phyloP scores from a whole-genome alignment of 1,140 invertebrate species.

The Bombus impatiens region DNA sequence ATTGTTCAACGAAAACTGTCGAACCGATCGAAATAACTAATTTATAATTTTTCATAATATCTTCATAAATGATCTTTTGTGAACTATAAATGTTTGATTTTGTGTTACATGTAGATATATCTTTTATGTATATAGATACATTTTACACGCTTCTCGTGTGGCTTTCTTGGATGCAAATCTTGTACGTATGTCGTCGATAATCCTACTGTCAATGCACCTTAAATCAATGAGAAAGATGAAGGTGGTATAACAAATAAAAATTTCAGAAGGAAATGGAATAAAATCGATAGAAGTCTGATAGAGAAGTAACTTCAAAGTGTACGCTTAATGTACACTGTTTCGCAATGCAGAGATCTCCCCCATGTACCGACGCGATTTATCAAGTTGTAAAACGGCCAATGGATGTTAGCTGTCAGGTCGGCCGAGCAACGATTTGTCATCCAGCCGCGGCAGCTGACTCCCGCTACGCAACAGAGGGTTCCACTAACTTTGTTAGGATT shows the following conservation, averaged over 20 bases:
- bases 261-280: not conserved
- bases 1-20: too few species aligned
- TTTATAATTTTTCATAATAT: too few species aligned
- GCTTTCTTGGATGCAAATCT: too few species aligned
- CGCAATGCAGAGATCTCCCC: constrained; percentile 38
- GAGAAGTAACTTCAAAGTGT: constrained; percentile 42
- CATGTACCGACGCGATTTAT: constrained; percentile 65
- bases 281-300: not conserved
- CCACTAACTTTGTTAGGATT: constrained; percentile 63
- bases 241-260: not conserved
- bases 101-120: too few species aligned
- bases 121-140: too few species aligned
- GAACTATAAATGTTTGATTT: too few species aligned
- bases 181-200: not conserved
- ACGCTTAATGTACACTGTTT: constrained; percentile 54
- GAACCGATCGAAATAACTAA: too few species aligned
- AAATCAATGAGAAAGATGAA: too few species aligned
- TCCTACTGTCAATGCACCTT: not conserved
- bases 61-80: too few species aligned
- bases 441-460: constrained; percentile 51
- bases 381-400: constrained; percentile 65
- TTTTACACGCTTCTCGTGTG: too few species aligned
- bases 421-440: constrained; percentile 67
- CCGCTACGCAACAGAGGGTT: constrained; percentile 38
- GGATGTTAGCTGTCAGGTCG: constrained; percentile 69